Conservation (phyloP, 2,113 vertebrate genomes). For the Oryzias melastigma region DNA sequence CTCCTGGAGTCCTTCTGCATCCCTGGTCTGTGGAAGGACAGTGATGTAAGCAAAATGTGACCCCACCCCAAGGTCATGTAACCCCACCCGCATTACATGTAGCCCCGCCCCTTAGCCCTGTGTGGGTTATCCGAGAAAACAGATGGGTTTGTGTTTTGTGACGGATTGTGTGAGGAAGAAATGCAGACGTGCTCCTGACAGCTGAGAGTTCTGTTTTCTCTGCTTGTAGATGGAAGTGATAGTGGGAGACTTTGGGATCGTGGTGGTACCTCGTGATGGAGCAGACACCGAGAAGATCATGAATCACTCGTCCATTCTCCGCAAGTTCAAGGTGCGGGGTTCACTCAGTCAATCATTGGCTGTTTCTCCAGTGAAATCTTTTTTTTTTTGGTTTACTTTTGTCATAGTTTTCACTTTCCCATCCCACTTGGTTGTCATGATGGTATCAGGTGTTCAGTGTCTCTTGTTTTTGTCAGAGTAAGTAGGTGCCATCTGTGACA, state of each 20-base stretch:
- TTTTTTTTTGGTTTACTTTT: neutral
- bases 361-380: too few relatives aligned
- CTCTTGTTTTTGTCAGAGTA: too few relatives aligned
- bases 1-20: constrained; percentile 99
- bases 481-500: too few relatives aligned
- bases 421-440: neutral
- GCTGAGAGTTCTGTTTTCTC: neutral
- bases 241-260: constrained; percentile 95
- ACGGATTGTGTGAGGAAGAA: too few relatives aligned
- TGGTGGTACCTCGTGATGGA: constrained; percentile 94
- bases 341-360: neutral
- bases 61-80: constrained; percentile 25
- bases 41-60: constrained; percentile 85
- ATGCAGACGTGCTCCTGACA: too few relatives aligned
- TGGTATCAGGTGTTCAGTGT: too few relatives aligned
- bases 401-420: neutral
- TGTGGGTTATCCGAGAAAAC: too few relatives aligned
- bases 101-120: neutral
- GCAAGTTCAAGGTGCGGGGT: constrained; percentile 89
- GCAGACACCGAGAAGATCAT: constrained; percentile 92
- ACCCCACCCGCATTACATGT: constrained; percentile 10
- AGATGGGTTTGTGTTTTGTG: too few relatives aligned
- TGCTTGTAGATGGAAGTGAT: constrained; percentile 94
- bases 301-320: constrained; percentile 96
- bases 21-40: constrained; percentile 97